phyloP scores from a whole-genome alignment of 1,140 invertebrate species.

The Bombus pyrosoma region DNA sequence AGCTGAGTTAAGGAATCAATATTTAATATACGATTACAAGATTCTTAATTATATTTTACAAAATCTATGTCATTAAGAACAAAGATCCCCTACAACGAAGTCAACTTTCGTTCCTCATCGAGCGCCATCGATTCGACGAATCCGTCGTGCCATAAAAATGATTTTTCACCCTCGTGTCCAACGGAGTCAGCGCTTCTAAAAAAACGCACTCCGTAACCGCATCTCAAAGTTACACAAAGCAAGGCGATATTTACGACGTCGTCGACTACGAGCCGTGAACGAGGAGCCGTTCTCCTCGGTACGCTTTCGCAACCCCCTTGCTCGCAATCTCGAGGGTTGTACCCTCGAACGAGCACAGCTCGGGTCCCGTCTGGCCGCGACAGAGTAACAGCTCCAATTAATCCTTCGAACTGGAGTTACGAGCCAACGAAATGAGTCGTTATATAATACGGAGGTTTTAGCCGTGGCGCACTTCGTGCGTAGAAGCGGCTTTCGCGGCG shows the following conservation, averaged over 20 bases:
- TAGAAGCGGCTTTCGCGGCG: constrained; percentile 6
- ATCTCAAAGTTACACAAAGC: constrained; percentile 44
- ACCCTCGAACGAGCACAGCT: constrained; percentile 67
- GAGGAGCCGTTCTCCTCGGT: background rate
- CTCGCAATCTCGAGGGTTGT: constrained; percentile 62
- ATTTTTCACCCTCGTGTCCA: constrained; percentile 1
- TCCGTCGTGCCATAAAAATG: constrained; percentile 9
- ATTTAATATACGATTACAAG: too few species aligned
- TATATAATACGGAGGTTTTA: constrained; percentile 67
- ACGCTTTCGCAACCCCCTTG: constrained; percentile 39
- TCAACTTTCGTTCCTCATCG: background rate
- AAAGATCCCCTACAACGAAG: background rate
- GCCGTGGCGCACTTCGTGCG: background rate
- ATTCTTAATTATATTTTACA: background rate
- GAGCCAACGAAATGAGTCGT: constrained; percentile 70
- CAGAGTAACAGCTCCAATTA: constrained; percentile 73
- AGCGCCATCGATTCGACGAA: background rate
- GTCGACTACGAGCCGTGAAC: constrained; percentile 21
- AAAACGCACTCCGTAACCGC: constrained; percentile 26
- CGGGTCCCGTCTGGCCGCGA: constrained; percentile 70
- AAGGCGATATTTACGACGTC: constrained; percentile 56
- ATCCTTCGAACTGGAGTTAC: constrained; percentile 75
- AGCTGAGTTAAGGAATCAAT: too few species aligned
- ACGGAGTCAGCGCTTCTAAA: background rate
- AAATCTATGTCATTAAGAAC: background rate